These are phyloP conservation scores for Dasyornis broadbenti DNA, from an alignment of 2,113 vertebrate species.

Conservation along the genomic window DNA sequence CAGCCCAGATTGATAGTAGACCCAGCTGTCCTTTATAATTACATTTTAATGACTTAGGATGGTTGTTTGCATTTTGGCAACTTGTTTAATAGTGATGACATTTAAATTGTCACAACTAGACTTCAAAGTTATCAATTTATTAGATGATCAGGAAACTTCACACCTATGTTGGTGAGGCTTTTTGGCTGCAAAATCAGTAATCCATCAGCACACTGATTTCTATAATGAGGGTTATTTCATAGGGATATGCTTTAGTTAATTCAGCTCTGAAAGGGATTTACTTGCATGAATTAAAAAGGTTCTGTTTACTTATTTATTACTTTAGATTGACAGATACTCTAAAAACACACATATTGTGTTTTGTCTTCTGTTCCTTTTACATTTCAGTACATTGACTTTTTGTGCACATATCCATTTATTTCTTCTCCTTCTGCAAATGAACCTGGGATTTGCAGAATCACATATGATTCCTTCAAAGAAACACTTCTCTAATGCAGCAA, in stretches of 20 bases:
- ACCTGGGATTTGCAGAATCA: conserved; percentile 16
- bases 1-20: conserved; percentile 49
- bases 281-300: conserved; percentile 8
- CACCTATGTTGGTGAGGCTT: conserved; percentile 2
- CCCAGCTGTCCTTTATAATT: conserved; percentile 66
- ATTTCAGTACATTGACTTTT: conserved; percentile 15
- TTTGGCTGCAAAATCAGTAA: conserved; percentile 49
- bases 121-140: conserved; percentile 66
- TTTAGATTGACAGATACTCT: conserved; percentile 38
- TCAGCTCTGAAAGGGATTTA: conserved; percentile 36
- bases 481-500: background rate
- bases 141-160: conserved; percentile 57
- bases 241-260: conserved; percentile 40
- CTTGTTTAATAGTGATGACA: conserved; percentile 67
- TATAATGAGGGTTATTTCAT: conserved; percentile 34
- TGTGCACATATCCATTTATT: background rate
- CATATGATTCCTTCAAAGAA: background rate
- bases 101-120: conserved; percentile 67
- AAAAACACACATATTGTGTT: conserved; percentile 45
- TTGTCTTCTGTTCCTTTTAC: conserved; percentile 22
- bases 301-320: conserved; percentile 55
- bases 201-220: conserved; percentile 32
- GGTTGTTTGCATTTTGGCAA: conserved; percentile 65
- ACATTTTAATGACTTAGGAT: conserved; percentile 62
- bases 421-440: conserved; percentile 11